Evolutionary conservation across 2,113 vertebrate genomes (phyloP).

Genomic region (Anthoscopus minutus): DNA sequence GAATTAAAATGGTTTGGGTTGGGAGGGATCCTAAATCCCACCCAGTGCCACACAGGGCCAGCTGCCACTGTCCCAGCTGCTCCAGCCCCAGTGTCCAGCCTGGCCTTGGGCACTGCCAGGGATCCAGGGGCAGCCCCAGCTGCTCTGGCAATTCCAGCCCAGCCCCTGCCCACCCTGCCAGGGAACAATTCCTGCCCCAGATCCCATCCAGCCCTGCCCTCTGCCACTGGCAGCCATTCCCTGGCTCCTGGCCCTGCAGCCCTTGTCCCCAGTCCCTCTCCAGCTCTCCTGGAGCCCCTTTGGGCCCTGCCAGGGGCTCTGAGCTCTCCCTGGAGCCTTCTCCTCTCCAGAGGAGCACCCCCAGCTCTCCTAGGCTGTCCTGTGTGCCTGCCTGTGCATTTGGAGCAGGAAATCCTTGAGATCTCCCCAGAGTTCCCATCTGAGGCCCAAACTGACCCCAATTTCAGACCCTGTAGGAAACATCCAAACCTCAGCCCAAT

Average conservation of each 20-base stretch:
- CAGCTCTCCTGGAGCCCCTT: not conserved
- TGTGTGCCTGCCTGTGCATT: not conserved
- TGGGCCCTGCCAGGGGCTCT: not conserved
- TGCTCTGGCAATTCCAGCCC: not conserved
- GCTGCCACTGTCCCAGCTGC: not conserved
- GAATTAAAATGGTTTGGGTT: not conserved
- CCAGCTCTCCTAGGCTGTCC: not conserved
- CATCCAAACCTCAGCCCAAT: not conserved
- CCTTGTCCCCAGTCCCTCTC: not conserved
- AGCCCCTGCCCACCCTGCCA: not conserved
- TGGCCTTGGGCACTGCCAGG: not conserved
- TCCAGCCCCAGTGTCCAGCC: not conserved
- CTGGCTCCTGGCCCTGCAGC: not conserved
- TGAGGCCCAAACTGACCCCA: not conserved
- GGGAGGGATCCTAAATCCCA: not conserved
- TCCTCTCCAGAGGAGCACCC: not conserved
- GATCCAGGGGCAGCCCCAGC: not conserved
- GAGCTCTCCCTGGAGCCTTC: not conserved
- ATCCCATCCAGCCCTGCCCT: not conserved
- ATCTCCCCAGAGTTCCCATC: not conserved
- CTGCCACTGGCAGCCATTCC: not conserved
- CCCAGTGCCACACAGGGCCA: not conserved
- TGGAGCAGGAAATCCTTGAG: not conserved
- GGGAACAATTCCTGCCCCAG: not conserved
- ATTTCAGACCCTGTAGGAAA: not conserved